Percentiles rank a stretch among this genome's conserved stretches.
Evolutionary conservation across 1,140 invertebrate genomes (phyloP).

Genomic region (Brachionus rubens): DNA sequence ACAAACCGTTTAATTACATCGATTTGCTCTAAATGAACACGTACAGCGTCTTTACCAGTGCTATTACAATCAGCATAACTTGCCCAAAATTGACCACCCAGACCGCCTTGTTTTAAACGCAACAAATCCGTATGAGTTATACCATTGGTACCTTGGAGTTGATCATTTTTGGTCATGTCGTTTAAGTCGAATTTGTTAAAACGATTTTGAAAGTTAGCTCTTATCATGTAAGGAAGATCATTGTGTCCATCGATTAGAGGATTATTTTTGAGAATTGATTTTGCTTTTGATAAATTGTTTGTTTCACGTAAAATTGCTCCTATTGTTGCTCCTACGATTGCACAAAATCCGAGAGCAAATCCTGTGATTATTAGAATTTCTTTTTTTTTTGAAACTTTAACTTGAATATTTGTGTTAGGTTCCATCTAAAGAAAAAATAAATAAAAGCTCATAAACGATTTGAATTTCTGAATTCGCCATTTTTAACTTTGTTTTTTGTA

Average conservation of each 20-base stretch:
- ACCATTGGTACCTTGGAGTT: slow-evolving; percentile 6
- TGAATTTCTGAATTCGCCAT: too few relatives aligned
- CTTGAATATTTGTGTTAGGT: not conserved
- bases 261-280: not conserved
- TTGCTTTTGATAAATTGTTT: not conserved
- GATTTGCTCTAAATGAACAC: slow-evolving; percentile 78
- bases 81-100: slow-evolving; percentile 84
- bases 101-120: slow-evolving; percentile 71
- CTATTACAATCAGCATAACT: slow-evolving; percentile 78
- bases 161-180: not conserved
- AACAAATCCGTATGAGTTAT: slow-evolving; percentile 74
- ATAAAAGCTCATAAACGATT: too few relatives aligned
- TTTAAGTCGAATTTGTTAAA: slow-evolving; percentile 22
- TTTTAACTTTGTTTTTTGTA: too few relatives aligned
- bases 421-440: slow-evolving; percentile 26
- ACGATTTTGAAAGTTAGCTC: slow-evolving; percentile 39
- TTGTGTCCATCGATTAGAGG: slow-evolving; percentile 43
- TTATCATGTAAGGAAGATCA: slow-evolving; percentile 31
- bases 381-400: not conserved
- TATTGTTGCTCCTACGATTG: not conserved
- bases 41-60: slow-evolving; percentile 77
- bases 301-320: not conserved
- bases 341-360: not conserved
- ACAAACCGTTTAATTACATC: slow-evolving; percentile 79
- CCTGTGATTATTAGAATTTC: not conserved